Base-by-base conservation (phyloP, 2,113 vertebrate species). In the Esox niger region DNA sequence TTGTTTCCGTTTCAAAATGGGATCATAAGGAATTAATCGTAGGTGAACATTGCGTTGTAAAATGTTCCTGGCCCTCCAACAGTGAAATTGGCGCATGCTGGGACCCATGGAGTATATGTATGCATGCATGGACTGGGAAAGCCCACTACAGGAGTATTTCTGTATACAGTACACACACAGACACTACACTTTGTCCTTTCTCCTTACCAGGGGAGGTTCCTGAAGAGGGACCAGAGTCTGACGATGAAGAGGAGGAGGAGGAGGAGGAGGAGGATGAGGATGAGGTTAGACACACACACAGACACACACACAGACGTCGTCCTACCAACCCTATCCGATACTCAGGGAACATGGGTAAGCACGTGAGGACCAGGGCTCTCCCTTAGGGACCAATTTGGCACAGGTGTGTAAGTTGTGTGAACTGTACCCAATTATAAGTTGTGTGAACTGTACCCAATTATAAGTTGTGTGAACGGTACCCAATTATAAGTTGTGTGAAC, bases 201-300 rank as follows among this genome's bases (percentile, higher is more conserved):
- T 78, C 55, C 6, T 78, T 78, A 73, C 6, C 55, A 95, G 95
- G 88, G 69, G 94, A 97, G n/a, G 78, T 78, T 0, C 72, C 80
- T 23, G 93, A 93, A 68, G 92, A 92, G 4, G 90, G 60, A 3
- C 46, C 87, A 27, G 94, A 94, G 52, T 98, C 96, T 30, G 96
- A 95, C 2, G 96, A 96, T 52, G 96, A 98, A 55, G 96, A 96
- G 55, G 95, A 97, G 26, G 95, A 95, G 55, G 95, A 97, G 26
- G 95, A 95, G 7, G 93, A 95, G 55, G 95, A 97, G 26, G 95
- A 95, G 7, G 93, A 95, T 0, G 92, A 94, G 25, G 90, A 90
- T 23, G 94, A 96, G 38, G 96, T 97, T 88, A 92, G 93, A 15
- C 47, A 49, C 47, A 21, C 6, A 49, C 47, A 49, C 0, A 49